A percentile compares a stretch with the other conserved stretches of the same genome.
phyloP scores from a whole-genome alignment of 2,797 vertebrate genomes.

The Acanthis flammea region DNA sequence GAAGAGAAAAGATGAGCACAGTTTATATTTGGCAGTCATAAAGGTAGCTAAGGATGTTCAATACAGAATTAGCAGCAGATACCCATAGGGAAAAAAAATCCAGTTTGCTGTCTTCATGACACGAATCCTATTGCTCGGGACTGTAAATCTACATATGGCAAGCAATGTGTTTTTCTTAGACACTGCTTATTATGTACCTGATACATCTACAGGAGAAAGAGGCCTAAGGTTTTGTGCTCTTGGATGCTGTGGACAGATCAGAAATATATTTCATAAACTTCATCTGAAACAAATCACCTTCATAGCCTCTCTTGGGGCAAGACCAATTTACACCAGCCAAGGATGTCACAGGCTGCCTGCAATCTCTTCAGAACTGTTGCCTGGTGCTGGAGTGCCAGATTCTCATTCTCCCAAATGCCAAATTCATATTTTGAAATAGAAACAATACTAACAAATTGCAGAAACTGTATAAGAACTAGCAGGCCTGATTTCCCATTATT shows the following conservation, averaged over 20 bases:
- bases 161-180: neutral
- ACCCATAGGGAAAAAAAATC: neutral
- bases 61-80: neutral
- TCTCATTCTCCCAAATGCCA: neutral
- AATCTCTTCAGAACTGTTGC: neutral
- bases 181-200: neutral
- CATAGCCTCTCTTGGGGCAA: neutral
- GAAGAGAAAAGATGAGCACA: neutral
- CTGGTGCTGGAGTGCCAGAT: neutral
- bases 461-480: neutral
- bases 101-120: neutral
- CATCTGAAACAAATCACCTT: neutral
- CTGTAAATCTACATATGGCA: neutral
- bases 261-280: neutral
- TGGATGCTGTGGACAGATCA: neutral
- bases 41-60: neutral
- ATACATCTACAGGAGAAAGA: neutral
- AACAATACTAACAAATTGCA: neutral
- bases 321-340: neutral
- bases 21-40: neutral
- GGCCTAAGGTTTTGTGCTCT: neutral
- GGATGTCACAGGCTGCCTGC: neutral
- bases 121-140: neutral
- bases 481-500: neutral
- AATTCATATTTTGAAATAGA: constrained; percentile 9